Conservation (phyloP, 2,113 vertebrate species). For the Perca fluviatilis region DNA sequence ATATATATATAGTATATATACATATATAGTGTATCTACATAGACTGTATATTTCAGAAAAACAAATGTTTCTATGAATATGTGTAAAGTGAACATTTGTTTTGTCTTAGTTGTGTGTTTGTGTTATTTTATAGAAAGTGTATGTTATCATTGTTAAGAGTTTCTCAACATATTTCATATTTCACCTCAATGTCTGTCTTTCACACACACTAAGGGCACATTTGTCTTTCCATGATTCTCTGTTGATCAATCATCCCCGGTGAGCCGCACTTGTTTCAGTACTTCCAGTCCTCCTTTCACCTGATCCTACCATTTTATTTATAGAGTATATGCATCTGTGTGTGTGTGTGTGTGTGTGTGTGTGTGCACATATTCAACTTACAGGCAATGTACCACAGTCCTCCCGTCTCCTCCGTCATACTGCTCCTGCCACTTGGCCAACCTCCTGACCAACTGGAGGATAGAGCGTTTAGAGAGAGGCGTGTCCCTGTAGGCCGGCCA, state of each 20-base stretch:
- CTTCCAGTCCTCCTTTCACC: too few relatives aligned
- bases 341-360: background rate
- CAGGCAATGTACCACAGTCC: conserved; percentile 98
- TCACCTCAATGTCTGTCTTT: background rate
- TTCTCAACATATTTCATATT: conserved; percentile 9
- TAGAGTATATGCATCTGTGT: background rate
- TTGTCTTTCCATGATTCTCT: background rate
- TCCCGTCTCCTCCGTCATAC: conserved; percentile 94
- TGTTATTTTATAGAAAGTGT: background rate
- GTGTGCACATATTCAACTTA: conserved; percentile 80
- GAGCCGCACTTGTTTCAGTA: too few relatives aligned
- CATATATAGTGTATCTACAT: too few relatives aligned
- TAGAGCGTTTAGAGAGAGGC: conserved; percentile 94
- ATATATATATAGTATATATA: too few relatives aligned
- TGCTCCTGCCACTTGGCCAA: conserved; percentile 98
- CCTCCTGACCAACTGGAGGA: conserved; percentile 93
- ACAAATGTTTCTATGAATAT: background rate
- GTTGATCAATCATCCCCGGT: background rate
- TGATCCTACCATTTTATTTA: background rate
- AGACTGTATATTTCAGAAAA: too few relatives aligned
- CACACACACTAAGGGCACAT: conserved; percentile 6
- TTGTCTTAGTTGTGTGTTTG: background rate
- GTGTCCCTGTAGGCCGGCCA: conserved; percentile 98
- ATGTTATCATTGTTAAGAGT: conserved; percentile 11
- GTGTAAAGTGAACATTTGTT: background rate